Base-by-base conservation (phyloP, 2,797 vertebrate genomes). In the Mus spretus region DNA sequence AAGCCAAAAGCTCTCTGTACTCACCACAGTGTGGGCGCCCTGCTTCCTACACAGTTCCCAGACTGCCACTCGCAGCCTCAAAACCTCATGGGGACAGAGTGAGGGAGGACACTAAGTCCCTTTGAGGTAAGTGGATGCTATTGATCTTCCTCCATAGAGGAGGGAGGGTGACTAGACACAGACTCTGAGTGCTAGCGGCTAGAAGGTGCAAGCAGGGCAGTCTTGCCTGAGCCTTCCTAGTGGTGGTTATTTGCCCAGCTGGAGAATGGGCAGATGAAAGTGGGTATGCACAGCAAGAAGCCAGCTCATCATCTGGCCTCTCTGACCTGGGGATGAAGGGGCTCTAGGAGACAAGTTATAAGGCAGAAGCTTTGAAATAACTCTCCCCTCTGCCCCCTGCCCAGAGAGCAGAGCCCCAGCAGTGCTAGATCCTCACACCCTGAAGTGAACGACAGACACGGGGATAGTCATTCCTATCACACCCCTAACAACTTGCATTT, bases 371-470 rank as follows among this genome's bases (percentile, higher is more conserved):
- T 26, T 20, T 55, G n/a, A 89, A 74, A 34, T 50, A 57, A 34
- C 40, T 28, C 13, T 31, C 8, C 22, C 31, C 67, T 12, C 15
- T 34, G 24, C 61, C 28, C 28, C 37, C 22, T 65, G 24, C 14
- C 19, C 57, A 24, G 57, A 67, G 26, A 59, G 24, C 26, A 22
- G 0, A 67, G 13, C 14, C 77, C 55, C 22, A 85, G 65, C 37
- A 37, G 19, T 6, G 22, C 13, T 3, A 3, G 26, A n/a, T 20
- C 6, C 7, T 12, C 0, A 3, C 31, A 70, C 44, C 57, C 0
- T 61, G 34, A 40, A 70, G 34, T 44, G 11, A 24, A 10, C 12
- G 15, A n/a, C 31, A 79, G 74, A 34, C 10, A 2, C 4, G 6
- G 61, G 40, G 9, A 72, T 9, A 57, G 34, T 53, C 24, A 57